Percentiles rank a stretch among this genome's conserved stretches.
Evolutionary conservation across 2,797 vertebrate genomes (phyloP).

Genomic region (Pachyuromys duprasi): DNA sequence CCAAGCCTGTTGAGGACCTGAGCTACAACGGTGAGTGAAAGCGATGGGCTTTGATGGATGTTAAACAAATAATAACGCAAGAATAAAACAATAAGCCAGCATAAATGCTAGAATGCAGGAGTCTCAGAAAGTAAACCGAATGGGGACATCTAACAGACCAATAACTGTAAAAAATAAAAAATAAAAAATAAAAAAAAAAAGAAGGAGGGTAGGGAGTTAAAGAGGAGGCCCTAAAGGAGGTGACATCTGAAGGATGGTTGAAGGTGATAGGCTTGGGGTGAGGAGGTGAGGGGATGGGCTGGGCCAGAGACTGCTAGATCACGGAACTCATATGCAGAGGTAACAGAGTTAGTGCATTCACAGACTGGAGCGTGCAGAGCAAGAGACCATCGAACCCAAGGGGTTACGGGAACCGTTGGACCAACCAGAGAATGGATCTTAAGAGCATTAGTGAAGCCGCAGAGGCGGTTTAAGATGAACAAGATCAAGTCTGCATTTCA

Average conservation of each 20-base stretch:
- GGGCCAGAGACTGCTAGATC: neutral
- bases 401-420: neutral
- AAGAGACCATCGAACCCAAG: neutral
- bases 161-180: neutral
- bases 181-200: neutral
- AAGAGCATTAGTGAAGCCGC: conserved; percentile 19
- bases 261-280: neutral
- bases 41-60: neutral
- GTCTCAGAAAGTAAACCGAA: neutral
- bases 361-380: neutral
- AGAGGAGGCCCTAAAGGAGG: neutral
- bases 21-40: neutral
- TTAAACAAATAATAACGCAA: conserved; percentile 20
- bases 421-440: neutral
- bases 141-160: neutral
- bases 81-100: neutral
- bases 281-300: neutral
- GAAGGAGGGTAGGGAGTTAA: neutral
- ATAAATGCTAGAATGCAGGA: neutral
- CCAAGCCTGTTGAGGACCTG: neutral
- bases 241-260: neutral
- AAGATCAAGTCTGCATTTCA: neutral
- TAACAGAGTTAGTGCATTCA: neutral
- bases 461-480: conserved; percentile 22
- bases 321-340: neutral